These are phyloP conservation scores for Netelia melanura DNA, from an alignment of 2,888 invertebrate genomes.

Conservation along the genomic window DNA sequence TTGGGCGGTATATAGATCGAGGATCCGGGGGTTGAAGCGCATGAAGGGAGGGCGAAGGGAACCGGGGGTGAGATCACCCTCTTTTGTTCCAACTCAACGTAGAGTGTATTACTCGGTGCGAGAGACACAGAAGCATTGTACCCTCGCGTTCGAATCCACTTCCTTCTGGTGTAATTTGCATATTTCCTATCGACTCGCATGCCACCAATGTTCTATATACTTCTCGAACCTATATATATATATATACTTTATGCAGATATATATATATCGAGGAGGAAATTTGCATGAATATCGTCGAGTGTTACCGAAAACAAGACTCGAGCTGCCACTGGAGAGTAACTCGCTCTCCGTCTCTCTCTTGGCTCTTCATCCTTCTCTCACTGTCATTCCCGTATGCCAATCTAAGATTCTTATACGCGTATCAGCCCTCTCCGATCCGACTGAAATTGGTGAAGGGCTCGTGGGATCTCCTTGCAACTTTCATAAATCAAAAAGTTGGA, in stretches of 20 bases:
- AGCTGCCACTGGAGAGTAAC: slow-evolving; percentile 39
- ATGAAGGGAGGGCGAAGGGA: background rate
- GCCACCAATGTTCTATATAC: slow-evolving; percentile 6
- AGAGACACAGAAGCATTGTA: slow-evolving; percentile 40
- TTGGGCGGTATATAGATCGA: background rate
- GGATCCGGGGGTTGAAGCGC: background rate
- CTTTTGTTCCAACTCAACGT: slow-evolving; percentile 29
- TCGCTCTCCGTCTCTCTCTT: background rate
- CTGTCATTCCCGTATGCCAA: background rate
- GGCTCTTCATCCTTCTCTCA: background rate
- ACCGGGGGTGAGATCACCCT: slow-evolving; percentile 14
- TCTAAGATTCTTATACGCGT: slow-evolving; percentile 31
- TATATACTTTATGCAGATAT: background rate
- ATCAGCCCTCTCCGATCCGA: slow-evolving; percentile 24
- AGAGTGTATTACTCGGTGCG: slow-evolving; percentile 20
- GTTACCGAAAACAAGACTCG: slow-evolving; percentile 34
- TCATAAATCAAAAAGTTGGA: slow-evolving; percentile 37
- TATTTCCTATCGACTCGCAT: slow-evolving; percentile 44
- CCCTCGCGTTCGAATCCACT: slow-evolving; percentile 12
- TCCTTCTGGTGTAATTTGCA: slow-evolving; percentile 34
- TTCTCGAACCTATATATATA: background rate
- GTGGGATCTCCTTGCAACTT: slow-evolving; percentile 47
- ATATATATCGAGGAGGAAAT: slow-evolving; percentile 22
- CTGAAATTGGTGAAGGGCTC: slow-evolving; percentile 52
- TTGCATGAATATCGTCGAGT: slow-evolving; percentile 51